phyloP scores from a whole-genome alignment of 2,797 vertebrate species.

The Sciaenops ocellatus region DNA sequence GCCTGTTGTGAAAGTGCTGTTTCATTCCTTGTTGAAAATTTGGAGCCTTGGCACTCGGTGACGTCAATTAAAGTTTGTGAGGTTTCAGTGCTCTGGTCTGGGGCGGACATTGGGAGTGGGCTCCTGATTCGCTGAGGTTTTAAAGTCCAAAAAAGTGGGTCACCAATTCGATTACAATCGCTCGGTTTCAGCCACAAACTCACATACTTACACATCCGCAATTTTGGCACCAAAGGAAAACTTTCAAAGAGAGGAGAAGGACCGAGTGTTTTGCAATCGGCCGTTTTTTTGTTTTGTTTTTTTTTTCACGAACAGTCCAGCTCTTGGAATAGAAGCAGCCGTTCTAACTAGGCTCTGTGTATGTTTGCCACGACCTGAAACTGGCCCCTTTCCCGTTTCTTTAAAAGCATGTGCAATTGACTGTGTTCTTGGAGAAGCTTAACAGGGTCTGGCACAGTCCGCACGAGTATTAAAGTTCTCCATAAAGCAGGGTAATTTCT shows the following conservation, averaged over 20 bases:
- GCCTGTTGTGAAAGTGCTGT: constrained; percentile 10
- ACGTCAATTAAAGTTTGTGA: constrained; percentile 10
- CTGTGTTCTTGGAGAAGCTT: constrained; percentile 47
- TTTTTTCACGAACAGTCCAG: constrained; percentile 6
- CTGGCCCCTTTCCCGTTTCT: constrained; percentile 46
- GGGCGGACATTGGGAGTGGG: background rate
- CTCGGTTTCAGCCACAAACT: constrained; percentile 21
- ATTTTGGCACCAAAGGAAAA: constrained; percentile 4
- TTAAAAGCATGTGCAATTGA: constrained; percentile 57
- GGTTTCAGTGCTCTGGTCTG: background rate
- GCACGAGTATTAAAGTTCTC: constrained; percentile 54
- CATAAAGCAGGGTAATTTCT: constrained; percentile 69
- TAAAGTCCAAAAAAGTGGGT: background rate
- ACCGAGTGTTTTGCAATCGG: constrained; percentile 38
- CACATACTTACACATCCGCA: constrained; percentile 18
- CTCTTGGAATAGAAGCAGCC: constrained; percentile 51
- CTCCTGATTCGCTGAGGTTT: constrained; percentile 1
- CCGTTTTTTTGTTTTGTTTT: constrained; percentile 26
- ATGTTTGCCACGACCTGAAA: constrained; percentile 40
- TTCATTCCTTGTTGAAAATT: constrained; percentile 22
- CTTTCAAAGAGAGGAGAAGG: constrained; percentile 5
- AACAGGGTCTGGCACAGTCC: constrained; percentile 53
- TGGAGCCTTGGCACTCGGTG: background rate
- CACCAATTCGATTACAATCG: background rate
- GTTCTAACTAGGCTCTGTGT: constrained; percentile 22